Conservation (phyloP, 2,888 invertebrate species). For the Apotomis capreana region DNA sequence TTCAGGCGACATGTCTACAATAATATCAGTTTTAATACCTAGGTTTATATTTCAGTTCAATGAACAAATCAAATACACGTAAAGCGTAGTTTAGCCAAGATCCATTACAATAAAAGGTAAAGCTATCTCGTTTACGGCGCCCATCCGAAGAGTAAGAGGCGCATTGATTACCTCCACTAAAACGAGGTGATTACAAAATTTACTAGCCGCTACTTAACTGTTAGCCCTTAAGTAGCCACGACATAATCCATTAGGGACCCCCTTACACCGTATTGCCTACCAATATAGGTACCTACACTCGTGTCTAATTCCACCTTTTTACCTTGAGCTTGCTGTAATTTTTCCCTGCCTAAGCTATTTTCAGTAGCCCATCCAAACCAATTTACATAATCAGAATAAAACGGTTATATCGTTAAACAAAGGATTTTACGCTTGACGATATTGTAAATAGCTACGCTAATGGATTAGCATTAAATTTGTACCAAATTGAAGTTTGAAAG, state of each 20-base stretch:
- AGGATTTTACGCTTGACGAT: slow-evolving; percentile 1
- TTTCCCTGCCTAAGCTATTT: slow-evolving; percentile 4
- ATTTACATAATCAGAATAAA: slow-evolving; percentile 6
- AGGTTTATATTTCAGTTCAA: too few relatives aligned
- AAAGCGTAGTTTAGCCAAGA: background rate
- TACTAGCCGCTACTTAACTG: background rate
- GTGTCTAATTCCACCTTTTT: background rate
- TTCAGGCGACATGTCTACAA: too few relatives aligned
- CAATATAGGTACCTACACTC: background rate
- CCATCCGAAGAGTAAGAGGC: slow-evolving; percentile 1
- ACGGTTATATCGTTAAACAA: slow-evolving; percentile 13
- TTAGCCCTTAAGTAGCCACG: background rate
- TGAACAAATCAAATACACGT: too few relatives aligned
- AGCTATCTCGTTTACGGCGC: background rate
- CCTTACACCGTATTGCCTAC: background rate
- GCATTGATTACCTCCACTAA: slow-evolving; percentile 4
- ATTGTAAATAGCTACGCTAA: slow-evolving; percentile 8
- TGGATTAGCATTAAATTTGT: slow-evolving; percentile 15
- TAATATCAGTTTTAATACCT: too few relatives aligned
- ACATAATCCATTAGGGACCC: background rate
- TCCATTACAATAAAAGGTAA: background rate
- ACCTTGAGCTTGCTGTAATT: slow-evolving; percentile 2
- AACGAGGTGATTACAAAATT: slow-evolving; percentile 1
- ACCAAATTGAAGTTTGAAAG: slow-evolving; percentile 1
- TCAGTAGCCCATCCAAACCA: background rate